phyloP scores from a whole-genome alignment of 2,113 vertebrate genomes.

The Ovis canadensis region DNA sequence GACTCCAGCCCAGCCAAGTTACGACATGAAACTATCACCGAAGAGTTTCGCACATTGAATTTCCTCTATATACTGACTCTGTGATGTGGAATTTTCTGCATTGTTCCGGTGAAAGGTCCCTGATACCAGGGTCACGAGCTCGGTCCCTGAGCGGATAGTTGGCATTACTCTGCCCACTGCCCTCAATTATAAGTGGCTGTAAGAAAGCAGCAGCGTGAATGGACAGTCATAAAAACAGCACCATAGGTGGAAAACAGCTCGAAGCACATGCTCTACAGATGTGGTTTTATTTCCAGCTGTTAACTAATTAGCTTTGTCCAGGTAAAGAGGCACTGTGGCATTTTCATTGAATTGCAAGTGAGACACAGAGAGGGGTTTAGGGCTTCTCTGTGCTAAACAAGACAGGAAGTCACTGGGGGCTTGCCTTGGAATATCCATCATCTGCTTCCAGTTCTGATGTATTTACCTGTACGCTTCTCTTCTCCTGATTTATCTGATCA shows the following conservation, averaged over 20 bases:
- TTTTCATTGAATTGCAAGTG: background rate
- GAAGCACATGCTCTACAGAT: background rate
- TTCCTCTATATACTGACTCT: background rate
- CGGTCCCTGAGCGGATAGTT: background rate
- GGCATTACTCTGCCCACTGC: background rate
- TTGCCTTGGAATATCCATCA: background rate
- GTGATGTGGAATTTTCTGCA: background rate
- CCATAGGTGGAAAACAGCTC: background rate
- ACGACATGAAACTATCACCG: background rate
- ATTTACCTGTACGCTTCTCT: background rate
- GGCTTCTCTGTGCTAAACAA: background rate
- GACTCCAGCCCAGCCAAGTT: background rate
- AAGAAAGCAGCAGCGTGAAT: background rate
- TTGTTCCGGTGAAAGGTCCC: background rate
- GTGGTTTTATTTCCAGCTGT: background rate
- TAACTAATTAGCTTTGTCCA: background rate
- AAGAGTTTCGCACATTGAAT: background rate
- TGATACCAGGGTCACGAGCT: background rate
- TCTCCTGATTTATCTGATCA: background rate
- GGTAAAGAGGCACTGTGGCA: background rate
- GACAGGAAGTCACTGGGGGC: background rate
- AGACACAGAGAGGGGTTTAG: background rate
- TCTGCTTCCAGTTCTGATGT: background rate
- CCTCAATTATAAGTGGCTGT: background rate
- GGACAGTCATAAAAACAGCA: background rate